Conservation (phyloP, 2,113 vertebrate genomes). For the Origma solitaria region DNA sequence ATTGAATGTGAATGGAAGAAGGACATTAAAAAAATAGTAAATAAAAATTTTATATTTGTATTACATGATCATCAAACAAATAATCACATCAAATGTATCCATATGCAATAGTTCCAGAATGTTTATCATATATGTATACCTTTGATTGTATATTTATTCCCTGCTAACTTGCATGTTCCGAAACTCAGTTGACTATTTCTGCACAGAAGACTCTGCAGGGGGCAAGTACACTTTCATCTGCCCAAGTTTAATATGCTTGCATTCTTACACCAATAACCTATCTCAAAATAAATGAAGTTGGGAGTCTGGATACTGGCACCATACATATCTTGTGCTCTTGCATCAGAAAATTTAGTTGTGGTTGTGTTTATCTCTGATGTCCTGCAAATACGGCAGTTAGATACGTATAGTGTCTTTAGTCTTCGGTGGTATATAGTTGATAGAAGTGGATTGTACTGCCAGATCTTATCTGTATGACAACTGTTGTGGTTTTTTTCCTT, state of each 20-base stretch:
- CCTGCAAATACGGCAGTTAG: neutral
- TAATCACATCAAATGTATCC: neutral
- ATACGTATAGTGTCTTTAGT: neutral
- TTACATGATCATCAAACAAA: neutral
- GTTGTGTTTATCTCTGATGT: neutral
- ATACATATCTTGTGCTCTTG: neutral
- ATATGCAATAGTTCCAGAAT: neutral
- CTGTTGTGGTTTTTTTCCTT: neutral
- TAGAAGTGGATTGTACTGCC: neutral
- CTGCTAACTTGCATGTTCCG: neutral
- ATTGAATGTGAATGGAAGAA: neutral
- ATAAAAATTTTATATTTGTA: neutral
- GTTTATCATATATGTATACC: rapidly evolving
- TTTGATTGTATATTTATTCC: neutral
- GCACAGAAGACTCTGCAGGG: neutral
- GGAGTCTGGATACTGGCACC: neutral
- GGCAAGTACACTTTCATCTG: neutral
- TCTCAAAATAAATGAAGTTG: neutral
- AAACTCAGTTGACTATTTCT: neutral
- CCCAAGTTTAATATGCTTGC: neutral
- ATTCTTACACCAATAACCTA: neutral
- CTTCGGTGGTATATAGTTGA: neutral
- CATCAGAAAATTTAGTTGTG: neutral
- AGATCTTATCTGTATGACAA: neutral
- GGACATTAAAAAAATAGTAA: neutral